Conservation (phyloP, 2,888 invertebrate genomes). For the Nebria brevicollis region DNA sequence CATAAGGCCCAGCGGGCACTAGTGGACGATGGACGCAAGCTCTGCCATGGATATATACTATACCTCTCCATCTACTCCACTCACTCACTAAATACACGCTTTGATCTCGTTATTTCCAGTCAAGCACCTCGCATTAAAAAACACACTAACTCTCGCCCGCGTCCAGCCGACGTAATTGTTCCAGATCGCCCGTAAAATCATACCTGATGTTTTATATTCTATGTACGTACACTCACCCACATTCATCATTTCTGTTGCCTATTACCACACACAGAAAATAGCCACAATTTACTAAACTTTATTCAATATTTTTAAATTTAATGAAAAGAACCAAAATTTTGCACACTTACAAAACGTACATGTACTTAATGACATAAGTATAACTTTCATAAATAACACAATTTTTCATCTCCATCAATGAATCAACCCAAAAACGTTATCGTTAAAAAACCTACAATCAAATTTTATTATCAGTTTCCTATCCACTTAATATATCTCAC, state of each 20-base stretch:
- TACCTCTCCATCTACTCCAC: background rate
- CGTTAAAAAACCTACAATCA: no score
- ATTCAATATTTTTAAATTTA: no score
- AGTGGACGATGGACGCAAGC: background rate
- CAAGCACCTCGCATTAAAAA: conserved; percentile 21
- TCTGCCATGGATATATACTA: conserved; percentile 3
- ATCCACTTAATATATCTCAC: no score
- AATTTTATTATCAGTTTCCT: no score
- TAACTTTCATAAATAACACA: no score
- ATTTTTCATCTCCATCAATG: no score
- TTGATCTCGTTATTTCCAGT: conserved; percentile 46
- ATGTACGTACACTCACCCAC: conserved; percentile 3
- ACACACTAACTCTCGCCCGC: conserved; percentile 5
- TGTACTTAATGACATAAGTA: no score
- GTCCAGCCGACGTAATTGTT: conserved; percentile 6
- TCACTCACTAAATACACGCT: conserved; percentile 41
- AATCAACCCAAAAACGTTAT: no score
- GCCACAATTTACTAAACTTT: no score
- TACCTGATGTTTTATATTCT: background rate
- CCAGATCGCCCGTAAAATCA: background rate
- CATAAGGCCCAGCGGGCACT: conserved; percentile 7
- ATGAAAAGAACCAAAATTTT: no score
- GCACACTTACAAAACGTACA: no score
- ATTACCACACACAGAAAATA: background rate
- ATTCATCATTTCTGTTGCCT: conserved; percentile 4